phyloP scores from a whole-genome alignment of 1,140 invertebrate species.

The Leptinotarsa defecta region DNA sequence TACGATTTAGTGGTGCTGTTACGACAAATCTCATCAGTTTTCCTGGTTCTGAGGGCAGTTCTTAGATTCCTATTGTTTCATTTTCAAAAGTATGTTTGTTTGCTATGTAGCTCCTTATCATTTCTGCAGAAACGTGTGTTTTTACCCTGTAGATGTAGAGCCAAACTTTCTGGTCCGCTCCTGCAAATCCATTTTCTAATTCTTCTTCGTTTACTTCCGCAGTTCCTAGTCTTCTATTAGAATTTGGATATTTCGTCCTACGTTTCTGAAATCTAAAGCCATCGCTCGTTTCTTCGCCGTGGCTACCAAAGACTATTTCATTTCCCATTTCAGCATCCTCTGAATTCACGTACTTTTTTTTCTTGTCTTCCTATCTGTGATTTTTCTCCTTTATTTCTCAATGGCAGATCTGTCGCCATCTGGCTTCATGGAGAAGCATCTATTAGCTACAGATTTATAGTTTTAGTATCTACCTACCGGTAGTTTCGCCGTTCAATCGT shows the following conservation, averaged over 20 bases:
- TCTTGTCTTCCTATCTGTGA: not conserved
- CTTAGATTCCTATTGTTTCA: no score
- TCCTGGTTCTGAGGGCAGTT: not conserved
- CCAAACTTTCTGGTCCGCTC: no score
- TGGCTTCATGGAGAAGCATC: not conserved
- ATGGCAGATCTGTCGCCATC: not conserved
- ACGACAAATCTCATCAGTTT: not conserved
- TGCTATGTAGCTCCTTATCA: no score
- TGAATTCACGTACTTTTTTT: no score
- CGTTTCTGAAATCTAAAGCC: not conserved
- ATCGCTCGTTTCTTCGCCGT: not conserved
- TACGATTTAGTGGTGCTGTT: not conserved
- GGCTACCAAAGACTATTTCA: not conserved
- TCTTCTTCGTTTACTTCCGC: no score
- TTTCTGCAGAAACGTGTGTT: no score
- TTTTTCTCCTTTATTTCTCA: not conserved
- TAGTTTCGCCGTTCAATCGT: not conserved
- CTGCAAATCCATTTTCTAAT: no score
- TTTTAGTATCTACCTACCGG: not conserved
- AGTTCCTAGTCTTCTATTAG: no score
- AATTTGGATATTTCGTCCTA: no score
- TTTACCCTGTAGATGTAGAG: no score
- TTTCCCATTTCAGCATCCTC: no score
- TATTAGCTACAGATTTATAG: not conserved
- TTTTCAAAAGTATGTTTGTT: no score